Conservation (phyloP, 2,888 invertebrate species). For the Eupithecia insigniata region DNA sequence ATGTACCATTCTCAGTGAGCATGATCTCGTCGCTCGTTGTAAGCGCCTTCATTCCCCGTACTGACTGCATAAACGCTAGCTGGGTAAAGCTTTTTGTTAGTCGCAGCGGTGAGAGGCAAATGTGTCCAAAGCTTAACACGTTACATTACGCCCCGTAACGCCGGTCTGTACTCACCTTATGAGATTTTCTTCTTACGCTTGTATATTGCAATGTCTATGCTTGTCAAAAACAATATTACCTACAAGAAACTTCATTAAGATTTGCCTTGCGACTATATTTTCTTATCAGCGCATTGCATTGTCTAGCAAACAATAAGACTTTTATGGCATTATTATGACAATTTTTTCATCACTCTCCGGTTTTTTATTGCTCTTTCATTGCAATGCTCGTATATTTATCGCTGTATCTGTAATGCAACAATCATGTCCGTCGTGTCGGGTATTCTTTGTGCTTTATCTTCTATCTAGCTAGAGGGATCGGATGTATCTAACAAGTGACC, state of each 20-base stretch:
- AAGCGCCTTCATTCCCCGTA: too few species aligned
- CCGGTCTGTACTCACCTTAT: too few species aligned
- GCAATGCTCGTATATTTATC: slow-evolving; percentile 33
- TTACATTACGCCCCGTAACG: too few species aligned
- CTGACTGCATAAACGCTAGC: too few species aligned
- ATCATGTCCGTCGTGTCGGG: slow-evolving; percentile 48
- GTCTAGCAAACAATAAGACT: background rate
- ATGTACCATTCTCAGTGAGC: too few species aligned
- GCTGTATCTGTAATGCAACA: slow-evolving; percentile 39
- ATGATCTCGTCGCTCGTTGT: too few species aligned
- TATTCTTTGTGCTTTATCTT: slow-evolving; percentile 59
- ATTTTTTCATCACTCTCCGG: slow-evolving; percentile 18
- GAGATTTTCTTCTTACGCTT: too few species aligned
- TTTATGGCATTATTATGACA: background rate
- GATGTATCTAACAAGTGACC: slow-evolving; percentile 52
- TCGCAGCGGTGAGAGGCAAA: too few species aligned
- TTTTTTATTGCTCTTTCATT: slow-evolving; percentile 26
- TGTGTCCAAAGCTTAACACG: too few species aligned
- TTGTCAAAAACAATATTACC: too few species aligned
- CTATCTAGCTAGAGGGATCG: slow-evolving; percentile 46
- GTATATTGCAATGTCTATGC: too few species aligned
- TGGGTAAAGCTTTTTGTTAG: too few species aligned
- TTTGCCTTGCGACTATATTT: background rate
- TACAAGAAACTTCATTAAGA: background rate
- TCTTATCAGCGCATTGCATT: background rate